Conservation (phyloP, 2,797 vertebrate genomes). For the Eospalax fontanierii region DNA sequence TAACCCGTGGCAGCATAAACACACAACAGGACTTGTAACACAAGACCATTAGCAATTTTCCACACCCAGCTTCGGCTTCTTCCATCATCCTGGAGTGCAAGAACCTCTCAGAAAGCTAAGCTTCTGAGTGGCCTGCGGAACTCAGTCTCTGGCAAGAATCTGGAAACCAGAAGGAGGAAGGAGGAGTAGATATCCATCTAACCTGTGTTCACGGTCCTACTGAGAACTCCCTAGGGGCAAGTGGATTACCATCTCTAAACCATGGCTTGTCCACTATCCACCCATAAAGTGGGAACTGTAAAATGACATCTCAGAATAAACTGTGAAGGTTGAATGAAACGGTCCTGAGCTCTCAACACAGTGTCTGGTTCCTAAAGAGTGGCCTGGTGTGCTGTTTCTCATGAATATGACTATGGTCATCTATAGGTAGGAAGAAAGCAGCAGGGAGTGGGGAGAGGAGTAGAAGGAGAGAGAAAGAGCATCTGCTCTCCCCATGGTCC, state of each 20-base stretch:
- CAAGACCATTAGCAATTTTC: not conserved
- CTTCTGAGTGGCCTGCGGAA: not conserved
- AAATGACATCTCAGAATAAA: not conserved
- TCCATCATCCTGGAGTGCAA: not conserved
- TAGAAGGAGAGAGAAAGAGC: not conserved
- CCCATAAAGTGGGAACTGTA: not conserved
- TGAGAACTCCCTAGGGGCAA: not conserved
- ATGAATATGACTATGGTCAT: not conserved
- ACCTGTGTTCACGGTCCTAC: rapidly evolving
- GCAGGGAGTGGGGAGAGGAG: not conserved
- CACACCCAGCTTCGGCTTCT: not conserved
- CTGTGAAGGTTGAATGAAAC: not conserved
- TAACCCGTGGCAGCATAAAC: not conserved
- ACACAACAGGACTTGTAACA: not conserved
- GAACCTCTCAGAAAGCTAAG: not conserved
- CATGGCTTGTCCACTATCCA: not conserved
- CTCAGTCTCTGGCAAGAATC: not conserved
- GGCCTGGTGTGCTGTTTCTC: not conserved
- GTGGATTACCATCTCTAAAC: not conserved
- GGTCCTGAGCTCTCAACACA: not conserved
- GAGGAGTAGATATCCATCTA: not conserved
- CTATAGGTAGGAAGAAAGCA: not conserved
- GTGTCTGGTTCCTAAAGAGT: not conserved
- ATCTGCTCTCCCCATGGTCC: not conserved
- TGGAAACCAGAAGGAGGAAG: not conserved